Conservation (phyloP, 2,797 vertebrate genomes). For the Manis pentadactyla region DNA sequence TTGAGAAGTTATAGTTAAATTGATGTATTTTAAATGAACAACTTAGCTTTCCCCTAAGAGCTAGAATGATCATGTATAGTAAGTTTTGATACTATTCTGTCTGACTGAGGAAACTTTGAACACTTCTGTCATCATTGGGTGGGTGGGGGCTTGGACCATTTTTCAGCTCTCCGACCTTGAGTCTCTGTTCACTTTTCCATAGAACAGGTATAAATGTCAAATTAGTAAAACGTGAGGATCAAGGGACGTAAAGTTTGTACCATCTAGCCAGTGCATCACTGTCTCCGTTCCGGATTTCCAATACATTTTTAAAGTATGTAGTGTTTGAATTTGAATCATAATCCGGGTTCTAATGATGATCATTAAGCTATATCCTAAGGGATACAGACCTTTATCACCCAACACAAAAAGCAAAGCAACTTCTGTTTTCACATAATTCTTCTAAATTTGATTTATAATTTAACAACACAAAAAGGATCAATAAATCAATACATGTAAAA, state of each 20-base stretch:
- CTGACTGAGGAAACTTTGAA: not conserved
- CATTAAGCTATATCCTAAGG: not conserved
- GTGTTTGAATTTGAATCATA: not conserved
- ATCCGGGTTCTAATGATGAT: not conserved
- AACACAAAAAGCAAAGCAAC: not conserved
- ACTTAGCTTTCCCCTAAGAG: not conserved
- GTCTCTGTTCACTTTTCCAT: not conserved
- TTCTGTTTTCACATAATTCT: constrained; percentile 45
- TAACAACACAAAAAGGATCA: constrained; percentile 6
- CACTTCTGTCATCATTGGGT: not conserved
- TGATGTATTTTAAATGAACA: not conserved
- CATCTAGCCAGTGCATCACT: not conserved
- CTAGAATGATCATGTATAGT: not conserved
- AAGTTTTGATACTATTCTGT: not conserved
- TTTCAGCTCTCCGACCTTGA: not conserved
- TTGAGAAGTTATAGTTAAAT: not conserved
- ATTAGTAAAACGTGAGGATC: not conserved
- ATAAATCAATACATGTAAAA: constrained; percentile 53
- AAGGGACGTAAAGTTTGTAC: not conserved
- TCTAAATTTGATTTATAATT: constrained; percentile 56
- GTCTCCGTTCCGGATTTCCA: not conserved
- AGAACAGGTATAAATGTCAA: not conserved
- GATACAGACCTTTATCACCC: not conserved
- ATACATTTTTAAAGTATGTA: not conserved
- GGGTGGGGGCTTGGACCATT: not conserved